Evolutionary conservation across 2,888 invertebrate species (phyloP).

Genomic region (Psylliodes chrysocephalus): DNA sequence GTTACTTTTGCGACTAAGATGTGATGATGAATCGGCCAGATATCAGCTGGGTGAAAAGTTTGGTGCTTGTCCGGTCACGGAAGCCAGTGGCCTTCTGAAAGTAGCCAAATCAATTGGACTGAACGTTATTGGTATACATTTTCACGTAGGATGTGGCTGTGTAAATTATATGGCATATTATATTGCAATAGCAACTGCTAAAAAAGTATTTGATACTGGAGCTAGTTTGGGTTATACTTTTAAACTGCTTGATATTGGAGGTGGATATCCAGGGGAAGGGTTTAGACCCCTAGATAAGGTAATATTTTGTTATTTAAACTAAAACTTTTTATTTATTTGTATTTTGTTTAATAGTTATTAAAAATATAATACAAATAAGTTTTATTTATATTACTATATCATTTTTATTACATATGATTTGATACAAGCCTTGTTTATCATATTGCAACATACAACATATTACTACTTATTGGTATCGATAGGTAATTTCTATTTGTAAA

Average conservation of each 20-base stretch:
- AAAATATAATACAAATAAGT: no score
- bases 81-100: slow-evolving; percentile 28
- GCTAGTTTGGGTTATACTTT: slow-evolving; percentile 33
- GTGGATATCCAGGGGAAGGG: slow-evolving; percentile 37
- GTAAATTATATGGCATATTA: slow-evolving; percentile 21
- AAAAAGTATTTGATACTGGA: slow-evolving; percentile 36
- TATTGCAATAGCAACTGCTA: slow-evolving; percentile 35
- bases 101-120: slow-evolving; percentile 30
- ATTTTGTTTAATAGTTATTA: no score
- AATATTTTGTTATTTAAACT: no score
- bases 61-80: slow-evolving; percentile 32
- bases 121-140: slow-evolving; percentile 40
- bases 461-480: no score
- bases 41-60: slow-evolving; percentile 37
- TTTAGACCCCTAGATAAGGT: slow-evolving; percentile 77
- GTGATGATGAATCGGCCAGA: slow-evolving; percentile 33
- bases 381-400: no score
- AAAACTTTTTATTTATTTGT: no score
- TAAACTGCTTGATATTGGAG: slow-evolving; percentile 40
- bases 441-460: no score
- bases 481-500: no score
- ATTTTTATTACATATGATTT: no score
- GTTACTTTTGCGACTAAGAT: slow-evolving; percentile 36
- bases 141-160: slow-evolving; percentile 41
- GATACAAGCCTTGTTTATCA: no score